These are phyloP conservation scores for Pempheris klunzingeri DNA, from an alignment of 2,797 vertebrate genomes.

Conservation along the genomic window DNA sequence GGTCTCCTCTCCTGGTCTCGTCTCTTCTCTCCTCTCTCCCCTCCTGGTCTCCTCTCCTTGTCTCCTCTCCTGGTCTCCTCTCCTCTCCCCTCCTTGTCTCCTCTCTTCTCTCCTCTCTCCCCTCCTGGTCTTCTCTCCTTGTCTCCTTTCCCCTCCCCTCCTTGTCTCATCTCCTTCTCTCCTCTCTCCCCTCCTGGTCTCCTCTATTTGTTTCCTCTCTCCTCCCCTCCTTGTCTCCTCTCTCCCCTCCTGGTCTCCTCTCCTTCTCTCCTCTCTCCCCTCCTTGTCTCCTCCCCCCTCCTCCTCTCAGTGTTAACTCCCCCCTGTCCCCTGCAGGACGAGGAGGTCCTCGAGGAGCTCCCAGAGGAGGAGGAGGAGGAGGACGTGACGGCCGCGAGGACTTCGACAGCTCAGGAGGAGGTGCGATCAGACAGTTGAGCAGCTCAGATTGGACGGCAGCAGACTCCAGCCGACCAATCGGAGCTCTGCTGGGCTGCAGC, in stretches of 20 bases:
- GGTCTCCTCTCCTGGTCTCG: too few relatives aligned
- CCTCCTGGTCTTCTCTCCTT: background rate
- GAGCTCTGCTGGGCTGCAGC: conserved; percentile 16
- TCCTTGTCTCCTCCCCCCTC: background rate
- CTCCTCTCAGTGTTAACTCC: conserved; percentile 49
- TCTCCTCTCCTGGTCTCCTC: background rate
- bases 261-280: too few relatives aligned
- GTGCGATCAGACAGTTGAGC: conserved; percentile 71
- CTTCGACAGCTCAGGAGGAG: conserved; percentile 82
- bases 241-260: too few relatives aligned
- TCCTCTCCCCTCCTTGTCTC: rapidly evolving
- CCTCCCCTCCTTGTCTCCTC: background rate
- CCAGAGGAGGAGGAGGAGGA: conserved; percentile 89
- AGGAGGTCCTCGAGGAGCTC: conserved; percentile 70
- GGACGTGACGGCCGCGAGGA: conserved; percentile 86
- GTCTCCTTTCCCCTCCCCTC: background rate
- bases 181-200: too few relatives aligned
- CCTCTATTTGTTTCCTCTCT: too few relatives aligned
- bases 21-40: background rate
- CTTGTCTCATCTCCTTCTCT: too few relatives aligned
- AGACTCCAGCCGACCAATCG: conserved; percentile 41
- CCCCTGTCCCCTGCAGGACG: conserved; percentile 79
- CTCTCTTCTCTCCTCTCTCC: background rate
- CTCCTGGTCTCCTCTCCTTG: background rate
- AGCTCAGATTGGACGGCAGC: conserved; percentile 52